These are phyloP conservation scores for Bubo blakistoni DNA, from an alignment of 2,113 vertebrate genomes.

Conservation along the genomic window DNA sequence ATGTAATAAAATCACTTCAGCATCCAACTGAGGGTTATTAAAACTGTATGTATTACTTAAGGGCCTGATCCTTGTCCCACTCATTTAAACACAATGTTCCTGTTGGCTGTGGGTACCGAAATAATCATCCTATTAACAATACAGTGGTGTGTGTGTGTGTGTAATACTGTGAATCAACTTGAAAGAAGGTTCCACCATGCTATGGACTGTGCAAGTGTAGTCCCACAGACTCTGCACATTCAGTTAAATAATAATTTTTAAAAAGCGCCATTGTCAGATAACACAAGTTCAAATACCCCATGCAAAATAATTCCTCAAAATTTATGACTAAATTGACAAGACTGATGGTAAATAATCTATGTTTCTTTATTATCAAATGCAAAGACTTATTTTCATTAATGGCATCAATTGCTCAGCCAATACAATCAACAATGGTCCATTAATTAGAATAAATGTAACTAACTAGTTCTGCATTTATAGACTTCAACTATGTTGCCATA, in stretches of 20 bases:
- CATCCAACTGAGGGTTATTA: conserved; percentile 16
- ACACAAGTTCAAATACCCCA: neutral
- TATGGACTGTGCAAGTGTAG: neutral
- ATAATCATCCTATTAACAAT: neutral
- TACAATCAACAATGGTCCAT: neutral
- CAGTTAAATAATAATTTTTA: neutral
- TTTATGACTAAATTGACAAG: neutral
- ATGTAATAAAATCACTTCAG: conserved; percentile 24
- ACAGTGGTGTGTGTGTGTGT: neutral
- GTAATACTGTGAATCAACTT: neutral
- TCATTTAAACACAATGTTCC: neutral
- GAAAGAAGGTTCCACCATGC: neutral
- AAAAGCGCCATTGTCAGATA: neutral
- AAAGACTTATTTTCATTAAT: neutral
- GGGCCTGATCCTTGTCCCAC: conserved; percentile 5
- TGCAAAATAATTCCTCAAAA: neutral
- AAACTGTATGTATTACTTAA: neutral
- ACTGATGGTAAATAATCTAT: neutral
- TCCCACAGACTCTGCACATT: neutral
- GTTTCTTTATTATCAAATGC: neutral
- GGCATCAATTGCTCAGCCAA: neutral
- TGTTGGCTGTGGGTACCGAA: neutral
- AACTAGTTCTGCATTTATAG: neutral
- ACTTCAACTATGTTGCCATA: neutral
- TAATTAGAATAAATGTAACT: neutral